Base-by-base conservation (phyloP, 2,888 invertebrate species). In the Ligdia adustata region DNA sequence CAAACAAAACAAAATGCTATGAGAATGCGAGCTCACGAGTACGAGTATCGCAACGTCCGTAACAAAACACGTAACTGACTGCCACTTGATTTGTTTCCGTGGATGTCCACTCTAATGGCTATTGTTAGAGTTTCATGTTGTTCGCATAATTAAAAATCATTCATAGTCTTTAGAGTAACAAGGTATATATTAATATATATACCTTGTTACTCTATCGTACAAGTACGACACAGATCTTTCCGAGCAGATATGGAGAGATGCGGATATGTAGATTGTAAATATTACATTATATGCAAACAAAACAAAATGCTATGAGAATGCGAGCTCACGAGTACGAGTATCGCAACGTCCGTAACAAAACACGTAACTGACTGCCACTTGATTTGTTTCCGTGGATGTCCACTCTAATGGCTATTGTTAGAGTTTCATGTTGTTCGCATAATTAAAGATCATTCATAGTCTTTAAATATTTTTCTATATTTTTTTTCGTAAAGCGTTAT, bases 31-130 rank as follows among this genome's bases (percentile, higher is more conserved):
- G 13, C 15, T 20, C 34, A 35, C 42, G 34, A 13, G 9, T 43
- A 2, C 13, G 13, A 29, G 9, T 9, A 27, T 35, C 11, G 20
- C 4, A 9, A 24, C 29, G 24, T 29, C 26, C 15, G 15, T 20
- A 18, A 31, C 15, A 15, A 6, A 18, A 34, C 11, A 34, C 33
- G 33, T 20, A 34, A 35, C 35, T 15, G 22, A 26, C 33, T 18
- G 15, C 26, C 20, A 27, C 13, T 44, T 13, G 38, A 44, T 32
- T 37, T 27, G 18, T 27, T 44, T 44, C 35, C 32, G 13, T 38
- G 7, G 24, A 29, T 24, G 18, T 13, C 24, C 11, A 34, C 14
- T 28, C n/a, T 20, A 28, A 34, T 43, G 12, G 42, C 29, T 32
- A 31, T 31, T 16, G 27, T 42, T 20, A 7, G 9, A 7, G 41